Conservation (phyloP, 2,888 invertebrate genomes). For the Agapostemon virescens region DNA sequence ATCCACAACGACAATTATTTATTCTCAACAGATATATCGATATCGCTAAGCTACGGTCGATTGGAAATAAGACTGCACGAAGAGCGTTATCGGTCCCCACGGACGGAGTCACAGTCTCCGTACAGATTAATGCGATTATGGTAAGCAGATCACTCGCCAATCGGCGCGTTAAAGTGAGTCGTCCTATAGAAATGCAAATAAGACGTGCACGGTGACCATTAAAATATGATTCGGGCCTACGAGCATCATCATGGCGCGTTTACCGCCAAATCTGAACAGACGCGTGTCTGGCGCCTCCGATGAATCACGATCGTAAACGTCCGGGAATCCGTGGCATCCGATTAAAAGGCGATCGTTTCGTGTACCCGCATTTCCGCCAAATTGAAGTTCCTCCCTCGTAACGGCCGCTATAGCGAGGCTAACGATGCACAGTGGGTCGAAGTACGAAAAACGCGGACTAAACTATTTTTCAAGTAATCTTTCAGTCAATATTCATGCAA, state of each 20-base stretch:
- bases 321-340: constrained; percentile 43
- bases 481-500: too few relatives aligned
- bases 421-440: constrained; percentile 20
- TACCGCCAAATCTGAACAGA: constrained; percentile 34
- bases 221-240: neutral
- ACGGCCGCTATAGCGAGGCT: constrained; percentile 7
- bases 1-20: too few relatives aligned
- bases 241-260: constrained; percentile 18
- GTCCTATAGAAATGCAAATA: constrained; percentile 18
- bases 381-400: constrained; percentile 50
- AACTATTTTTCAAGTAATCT: too few relatives aligned
- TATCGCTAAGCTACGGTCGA: neutral
- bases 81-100: neutral
- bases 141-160: neutral
- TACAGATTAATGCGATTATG: constrained; percentile 8
- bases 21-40: neutral
- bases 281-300: constrained; percentile 52
- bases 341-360: constrained; percentile 47
- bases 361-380: constrained; percentile 38
- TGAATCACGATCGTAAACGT: constrained; percentile 67
- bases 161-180: neutral
- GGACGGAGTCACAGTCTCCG: neutral
- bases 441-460: too few relatives aligned
- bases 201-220: neutral
- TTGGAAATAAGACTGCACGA: neutral